phyloP scores from a whole-genome alignment of 2,888 invertebrate species.

The Congeria kusceri region DNA sequence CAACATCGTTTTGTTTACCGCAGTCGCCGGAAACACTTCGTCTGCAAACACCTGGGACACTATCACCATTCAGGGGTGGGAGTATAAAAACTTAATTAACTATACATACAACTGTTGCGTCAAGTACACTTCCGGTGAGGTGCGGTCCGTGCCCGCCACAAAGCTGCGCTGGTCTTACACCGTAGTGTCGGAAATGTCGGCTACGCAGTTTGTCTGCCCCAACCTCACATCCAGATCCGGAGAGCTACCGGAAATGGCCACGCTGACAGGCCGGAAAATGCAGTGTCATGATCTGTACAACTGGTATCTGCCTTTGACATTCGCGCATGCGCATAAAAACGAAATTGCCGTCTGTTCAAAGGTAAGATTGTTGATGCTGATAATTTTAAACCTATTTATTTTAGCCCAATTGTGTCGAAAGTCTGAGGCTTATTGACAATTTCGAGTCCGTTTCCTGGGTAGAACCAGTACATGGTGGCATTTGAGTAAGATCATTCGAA shows the following conservation, averaged over 20 bases:
- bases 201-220: conserved; percentile 49
- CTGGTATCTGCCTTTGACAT: conserved; percentile 45
- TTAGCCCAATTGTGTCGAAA: too few species aligned
- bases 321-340: conserved; percentile 31
- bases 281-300: conserved; percentile 32
- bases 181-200: conserved; percentile 13
- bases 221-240: conserved; percentile 18
- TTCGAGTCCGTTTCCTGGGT: too few species aligned
- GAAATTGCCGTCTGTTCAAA: conserved; percentile 55
- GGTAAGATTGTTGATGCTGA: too few species aligned
- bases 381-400: too few species aligned
- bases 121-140: conserved; percentile 28
- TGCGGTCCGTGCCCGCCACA: conserved; percentile 15
- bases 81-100: conserved; percentile 28
- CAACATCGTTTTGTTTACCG: conserved; percentile 53
- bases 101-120: conserved; percentile 44
- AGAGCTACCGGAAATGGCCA: conserved; percentile 18
- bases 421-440: too few species aligned
- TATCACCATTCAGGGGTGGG: conserved; percentile 47
- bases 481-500: too few species aligned
- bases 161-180: conserved; percentile 40
- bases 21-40: conserved; percentile 51
- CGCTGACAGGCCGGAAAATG: conserved; percentile 9
- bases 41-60: conserved; percentile 32
- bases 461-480: too few species aligned